A percentile compares a stretch with the other conserved stretches of the same genome.
Evolutionary conservation across 2,113 vertebrate species (phyloP).

Genomic region (Grus americana): DNA sequence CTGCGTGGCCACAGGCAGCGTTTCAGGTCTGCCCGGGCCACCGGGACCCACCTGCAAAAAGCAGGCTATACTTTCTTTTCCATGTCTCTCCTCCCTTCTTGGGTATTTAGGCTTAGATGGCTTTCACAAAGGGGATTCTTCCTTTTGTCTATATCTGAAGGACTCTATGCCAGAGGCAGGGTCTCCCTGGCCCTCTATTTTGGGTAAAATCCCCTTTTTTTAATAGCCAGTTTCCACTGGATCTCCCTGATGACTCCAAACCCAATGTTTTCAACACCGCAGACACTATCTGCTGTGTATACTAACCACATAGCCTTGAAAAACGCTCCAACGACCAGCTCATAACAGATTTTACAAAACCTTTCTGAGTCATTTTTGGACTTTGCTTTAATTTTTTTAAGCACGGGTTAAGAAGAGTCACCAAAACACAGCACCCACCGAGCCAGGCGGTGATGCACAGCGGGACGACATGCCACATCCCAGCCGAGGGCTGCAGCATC

Average conservation of each 20-base stretch:
- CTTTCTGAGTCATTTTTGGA: not conserved
- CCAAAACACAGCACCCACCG: not conserved
- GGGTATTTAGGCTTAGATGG: not conserved
- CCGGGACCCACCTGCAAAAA: not conserved
- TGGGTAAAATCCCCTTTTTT: not conserved
- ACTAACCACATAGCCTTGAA: not conserved
- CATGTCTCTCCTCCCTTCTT: not conserved
- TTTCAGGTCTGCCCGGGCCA: not conserved
- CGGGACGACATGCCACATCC: rapidly evolving
- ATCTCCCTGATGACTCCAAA: not conserved
- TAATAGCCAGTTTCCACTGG: not conserved
- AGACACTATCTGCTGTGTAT: not conserved
- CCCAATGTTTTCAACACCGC: not conserved
- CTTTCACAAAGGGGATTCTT: not conserved
- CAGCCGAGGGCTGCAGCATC: rapidly evolving
- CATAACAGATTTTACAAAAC: not conserved
- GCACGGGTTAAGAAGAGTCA: not conserved
- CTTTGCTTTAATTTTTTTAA: not conserved
- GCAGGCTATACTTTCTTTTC: not conserved
- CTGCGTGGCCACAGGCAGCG: not conserved
- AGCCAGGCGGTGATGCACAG: rapidly evolving
- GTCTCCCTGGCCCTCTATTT: not conserved
- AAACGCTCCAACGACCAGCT: not conserved
- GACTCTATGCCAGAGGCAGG: not conserved
- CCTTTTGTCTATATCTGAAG: not conserved